Percentiles rank a stretch among this genome's conserved stretches.
phyloP scores from a whole-genome alignment of 2,888 invertebrate species.

The Drosophila nr. perissopoda region DNA sequence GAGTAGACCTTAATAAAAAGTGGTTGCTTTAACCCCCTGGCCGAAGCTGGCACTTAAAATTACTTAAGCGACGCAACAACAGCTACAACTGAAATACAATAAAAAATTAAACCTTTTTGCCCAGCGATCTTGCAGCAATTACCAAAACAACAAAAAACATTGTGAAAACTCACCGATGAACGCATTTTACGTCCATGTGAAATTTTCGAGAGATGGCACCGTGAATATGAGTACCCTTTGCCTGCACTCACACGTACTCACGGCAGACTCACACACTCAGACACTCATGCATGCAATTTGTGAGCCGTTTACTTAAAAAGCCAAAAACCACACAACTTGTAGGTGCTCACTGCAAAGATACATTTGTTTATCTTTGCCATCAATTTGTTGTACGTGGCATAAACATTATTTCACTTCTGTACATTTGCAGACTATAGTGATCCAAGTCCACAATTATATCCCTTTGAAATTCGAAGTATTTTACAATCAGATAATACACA shows the following conservation, averaged over 20 bases:
- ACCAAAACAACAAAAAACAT: constrained; percentile 24
- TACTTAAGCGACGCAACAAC: constrained; percentile 43
- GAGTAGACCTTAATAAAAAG: constrained; percentile 41
- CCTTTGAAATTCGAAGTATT: not conserved
- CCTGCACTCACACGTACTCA: constrained; percentile 31
- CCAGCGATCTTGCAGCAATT: constrained; percentile 36
- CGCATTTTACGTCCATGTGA: constrained; percentile 58
- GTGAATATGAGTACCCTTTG: constrained; percentile 24
- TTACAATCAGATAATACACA: not conserved
- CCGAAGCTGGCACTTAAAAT: constrained; percentile 60
- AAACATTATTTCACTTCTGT: constrained; percentile 19
- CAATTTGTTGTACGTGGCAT: constrained; percentile 8
- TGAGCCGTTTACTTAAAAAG: constrained; percentile 18
- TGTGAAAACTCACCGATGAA: constrained; percentile 44
- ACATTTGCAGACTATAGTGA: not conserved
- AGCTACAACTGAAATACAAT: constrained; percentile 20
- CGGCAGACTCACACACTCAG: constrained; percentile 18
- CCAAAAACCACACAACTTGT: constrained; percentile 32
- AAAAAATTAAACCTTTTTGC: constrained; percentile 32
- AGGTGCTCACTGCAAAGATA: constrained; percentile 18
- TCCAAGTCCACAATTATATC: not conserved
- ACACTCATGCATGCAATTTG: constrained; percentile 41
- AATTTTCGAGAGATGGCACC: constrained; percentile 39
- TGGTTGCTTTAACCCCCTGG: constrained; percentile 65
- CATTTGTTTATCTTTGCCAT: constrained; percentile 15